These are phyloP conservation scores for Furcifer pardalis DNA, from an alignment of 2,797 vertebrate species.

Conservation along the genomic window DNA sequence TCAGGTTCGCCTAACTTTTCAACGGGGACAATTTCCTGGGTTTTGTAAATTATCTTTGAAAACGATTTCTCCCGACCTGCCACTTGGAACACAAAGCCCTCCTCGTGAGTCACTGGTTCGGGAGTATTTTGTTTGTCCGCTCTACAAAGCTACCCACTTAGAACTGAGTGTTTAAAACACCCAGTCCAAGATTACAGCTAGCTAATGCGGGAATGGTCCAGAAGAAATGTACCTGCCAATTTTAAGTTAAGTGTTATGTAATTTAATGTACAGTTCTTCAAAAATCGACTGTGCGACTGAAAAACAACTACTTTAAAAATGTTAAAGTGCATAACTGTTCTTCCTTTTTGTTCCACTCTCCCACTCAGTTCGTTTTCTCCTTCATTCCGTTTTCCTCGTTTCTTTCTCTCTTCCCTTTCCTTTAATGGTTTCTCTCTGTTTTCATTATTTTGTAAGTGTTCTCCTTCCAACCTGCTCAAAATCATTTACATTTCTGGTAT, in stretches of 20 bases:
- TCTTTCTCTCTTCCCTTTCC: neutral
- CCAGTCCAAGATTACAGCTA: neutral
- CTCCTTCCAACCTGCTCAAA: neutral
- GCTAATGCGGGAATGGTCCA: neutral
- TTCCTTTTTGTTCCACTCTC: neutral
- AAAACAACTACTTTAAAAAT: no score
- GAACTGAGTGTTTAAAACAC: no score
- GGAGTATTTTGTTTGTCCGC: no score
- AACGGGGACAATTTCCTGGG: accelerated
- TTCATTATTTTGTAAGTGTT: neutral
- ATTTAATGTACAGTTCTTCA: no score
- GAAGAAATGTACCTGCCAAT: no score
- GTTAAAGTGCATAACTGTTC: neutral
- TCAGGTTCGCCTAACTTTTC: accelerated
- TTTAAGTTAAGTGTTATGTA: neutral
- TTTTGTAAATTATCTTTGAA: neutral
- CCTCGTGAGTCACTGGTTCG: neutral
- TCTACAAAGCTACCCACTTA: no score
- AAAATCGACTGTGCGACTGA: no score
- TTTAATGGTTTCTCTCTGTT: neutral
- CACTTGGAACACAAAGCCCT: neutral
- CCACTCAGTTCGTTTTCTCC: neutral
- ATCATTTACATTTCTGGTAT: neutral
- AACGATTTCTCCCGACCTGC: neutral
- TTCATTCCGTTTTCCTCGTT: accelerated